Percentiles rank a stretch among this genome's conserved stretches.
These are phyloP conservation scores for Dromococcyx pavoninus DNA, from an alignment of 2,797 vertebrate genomes.

Conservation along the genomic window DNA sequence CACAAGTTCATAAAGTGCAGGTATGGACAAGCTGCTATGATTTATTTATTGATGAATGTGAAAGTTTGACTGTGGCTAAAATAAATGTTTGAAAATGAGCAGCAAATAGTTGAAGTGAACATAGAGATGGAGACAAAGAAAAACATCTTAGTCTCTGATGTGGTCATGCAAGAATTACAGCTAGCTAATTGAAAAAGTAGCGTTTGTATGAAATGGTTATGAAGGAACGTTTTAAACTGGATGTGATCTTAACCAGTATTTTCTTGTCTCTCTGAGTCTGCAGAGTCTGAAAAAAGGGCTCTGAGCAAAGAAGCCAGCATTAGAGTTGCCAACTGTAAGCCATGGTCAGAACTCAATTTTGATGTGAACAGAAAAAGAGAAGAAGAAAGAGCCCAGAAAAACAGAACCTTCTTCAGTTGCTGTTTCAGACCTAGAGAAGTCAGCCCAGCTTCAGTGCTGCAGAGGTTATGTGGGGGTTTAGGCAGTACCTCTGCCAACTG, in stretches of 20 bases:
- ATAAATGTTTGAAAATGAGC: not conserved
- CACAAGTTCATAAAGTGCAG: not conserved
- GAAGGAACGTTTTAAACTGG: not conserved
- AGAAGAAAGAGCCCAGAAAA: not conserved
- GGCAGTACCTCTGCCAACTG: not conserved
- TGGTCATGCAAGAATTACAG: not conserved
- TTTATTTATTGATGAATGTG: not conserved
- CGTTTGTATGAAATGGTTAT: not conserved
- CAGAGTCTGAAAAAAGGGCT: not conserved
- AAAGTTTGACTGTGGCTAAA: not conserved
- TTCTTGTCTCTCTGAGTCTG: not conserved
- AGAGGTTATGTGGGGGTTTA: rapidly evolving
- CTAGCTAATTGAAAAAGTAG: not conserved
- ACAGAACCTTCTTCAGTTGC: not conserved
- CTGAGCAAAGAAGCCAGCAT: not conserved
- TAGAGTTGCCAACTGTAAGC: not conserved
- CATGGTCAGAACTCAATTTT: not conserved
- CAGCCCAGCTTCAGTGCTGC: not conserved
- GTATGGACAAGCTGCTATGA: not conserved
- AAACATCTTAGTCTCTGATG: rapidly evolving
- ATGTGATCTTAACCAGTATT: not conserved
- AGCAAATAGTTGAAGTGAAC: not conserved
- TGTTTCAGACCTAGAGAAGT: not conserved
- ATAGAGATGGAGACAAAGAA: not conserved
- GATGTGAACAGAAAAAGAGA: not conserved